phyloP scores from a whole-genome alignment of 2,113 vertebrate species.

The Helogale parvula region DNA sequence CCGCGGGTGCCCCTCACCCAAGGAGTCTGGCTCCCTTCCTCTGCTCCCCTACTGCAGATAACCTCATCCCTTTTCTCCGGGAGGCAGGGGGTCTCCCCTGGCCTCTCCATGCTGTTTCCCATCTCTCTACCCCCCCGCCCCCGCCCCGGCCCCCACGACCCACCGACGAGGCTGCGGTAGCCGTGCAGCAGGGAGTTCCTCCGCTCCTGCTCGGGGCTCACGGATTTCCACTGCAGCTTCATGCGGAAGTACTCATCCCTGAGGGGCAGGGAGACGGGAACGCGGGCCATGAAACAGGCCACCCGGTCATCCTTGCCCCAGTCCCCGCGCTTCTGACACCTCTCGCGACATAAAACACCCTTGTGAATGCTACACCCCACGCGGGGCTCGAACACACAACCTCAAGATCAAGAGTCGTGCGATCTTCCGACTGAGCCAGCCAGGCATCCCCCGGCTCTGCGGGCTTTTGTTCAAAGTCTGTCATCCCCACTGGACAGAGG shows the following conservation, averaged over 20 bases:
- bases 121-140: accelerated
- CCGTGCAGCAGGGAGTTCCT: slow-evolving; percentile 93
- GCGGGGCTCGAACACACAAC: neutral
- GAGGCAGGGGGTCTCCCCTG: neutral
- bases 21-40: neutral
- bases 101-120: neutral
- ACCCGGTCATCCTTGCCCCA: neutral
- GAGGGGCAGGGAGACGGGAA: accelerated
- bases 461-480: neutral
- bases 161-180: slow-evolving; percentile 92
- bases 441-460: neutral
- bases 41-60: too few relatives aligned
- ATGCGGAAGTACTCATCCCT: slow-evolving; percentile 96
- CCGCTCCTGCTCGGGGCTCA: slow-evolving; percentile 94
- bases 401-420: neutral
- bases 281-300: neutral
- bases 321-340: neutral
- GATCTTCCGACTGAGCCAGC: neutral
- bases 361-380: too few relatives aligned
- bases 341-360: neutral
- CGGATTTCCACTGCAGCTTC: slow-evolving; percentile 96
- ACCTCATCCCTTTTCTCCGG: neutral
- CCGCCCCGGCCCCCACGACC: neutral
- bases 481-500: neutral
- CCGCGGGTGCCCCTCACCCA: too few relatives aligned